Conservation (phyloP, 2,797 vertebrate species). For the Urosaurus nigricauda region DNA sequence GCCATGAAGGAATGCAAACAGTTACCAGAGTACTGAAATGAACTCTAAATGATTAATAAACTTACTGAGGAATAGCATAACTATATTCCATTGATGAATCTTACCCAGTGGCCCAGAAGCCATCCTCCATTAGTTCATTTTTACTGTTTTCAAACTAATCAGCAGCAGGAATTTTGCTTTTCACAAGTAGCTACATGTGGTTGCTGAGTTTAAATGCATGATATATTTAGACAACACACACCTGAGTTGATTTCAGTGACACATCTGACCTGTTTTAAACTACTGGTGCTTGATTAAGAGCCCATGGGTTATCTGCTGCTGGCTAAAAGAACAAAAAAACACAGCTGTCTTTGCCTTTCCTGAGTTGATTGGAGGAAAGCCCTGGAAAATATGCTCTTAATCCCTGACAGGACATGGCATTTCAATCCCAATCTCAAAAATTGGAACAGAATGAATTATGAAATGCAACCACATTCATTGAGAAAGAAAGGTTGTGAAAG, state of each 20-base stretch:
- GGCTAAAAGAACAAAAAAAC: background rate
- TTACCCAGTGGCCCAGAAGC: background rate
- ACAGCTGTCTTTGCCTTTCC: background rate
- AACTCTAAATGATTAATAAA: background rate
- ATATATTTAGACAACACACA: background rate
- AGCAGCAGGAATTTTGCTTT: background rate
- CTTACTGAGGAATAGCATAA: background rate
- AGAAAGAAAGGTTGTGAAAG: background rate
- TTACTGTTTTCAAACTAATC: background rate
- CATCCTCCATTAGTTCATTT: background rate
- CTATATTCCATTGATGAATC: background rate
- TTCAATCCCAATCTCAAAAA: background rate
- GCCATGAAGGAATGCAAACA: background rate
- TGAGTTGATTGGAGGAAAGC: background rate
- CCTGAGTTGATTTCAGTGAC: background rate
- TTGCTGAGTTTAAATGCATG: background rate
- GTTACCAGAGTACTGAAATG: background rate
- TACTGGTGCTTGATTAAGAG: background rate
- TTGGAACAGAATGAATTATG: background rate
- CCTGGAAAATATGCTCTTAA: background rate
- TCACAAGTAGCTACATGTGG: background rate
- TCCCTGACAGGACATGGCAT: background rate
- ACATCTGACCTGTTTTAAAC: background rate
- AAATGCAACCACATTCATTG: background rate
- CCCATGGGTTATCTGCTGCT: background rate